Percentiles rank a stretch among this genome's conserved stretches.
These are phyloP conservation scores for Oedothorax gibbosus DNA, from an alignment of 1,140 invertebrate species.

Conservation along the genomic window DNA sequence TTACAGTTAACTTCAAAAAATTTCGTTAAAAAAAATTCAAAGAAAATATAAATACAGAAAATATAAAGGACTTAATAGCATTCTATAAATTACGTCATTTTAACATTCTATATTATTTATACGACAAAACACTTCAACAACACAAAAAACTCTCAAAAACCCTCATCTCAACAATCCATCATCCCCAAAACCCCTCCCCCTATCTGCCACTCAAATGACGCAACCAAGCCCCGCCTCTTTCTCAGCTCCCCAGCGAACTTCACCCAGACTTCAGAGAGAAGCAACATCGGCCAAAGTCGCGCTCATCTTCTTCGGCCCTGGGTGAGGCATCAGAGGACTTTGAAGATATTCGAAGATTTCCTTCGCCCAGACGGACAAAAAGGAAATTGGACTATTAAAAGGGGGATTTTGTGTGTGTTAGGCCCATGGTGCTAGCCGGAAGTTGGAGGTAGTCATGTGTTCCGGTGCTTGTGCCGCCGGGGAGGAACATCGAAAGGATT, in stretches of 20 bases:
- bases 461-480: slow-evolving; percentile 38
- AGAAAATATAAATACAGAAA: too few relatives aligned
- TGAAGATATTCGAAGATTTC: too few relatives aligned
- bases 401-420: background rate
- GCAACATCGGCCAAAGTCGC: background rate
- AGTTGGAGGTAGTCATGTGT: slow-evolving; percentile 26
- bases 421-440: slow-evolving; percentile 30
- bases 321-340: background rate
- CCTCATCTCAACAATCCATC: background rate
- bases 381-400: too few relatives aligned
- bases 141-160: background rate
- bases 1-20: too few relatives aligned
- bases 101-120: too few relatives aligned
- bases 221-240: slow-evolving; percentile 6
- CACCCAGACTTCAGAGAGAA: background rate
- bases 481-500: background rate
- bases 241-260: background rate
- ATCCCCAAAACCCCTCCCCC: slow-evolving; percentile 1
- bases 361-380: too few relatives aligned
- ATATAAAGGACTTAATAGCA: too few relatives aligned
- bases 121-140: background rate
- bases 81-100: too few relatives aligned
- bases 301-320: too few relatives aligned
- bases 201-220: slow-evolving; percentile 19
- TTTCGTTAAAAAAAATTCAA: too few relatives aligned